Evolutionary conservation across 2,113 vertebrate species (phyloP), one percentile per base, ranked within the genome.

Genomic region (Abramis brama): DNA sequence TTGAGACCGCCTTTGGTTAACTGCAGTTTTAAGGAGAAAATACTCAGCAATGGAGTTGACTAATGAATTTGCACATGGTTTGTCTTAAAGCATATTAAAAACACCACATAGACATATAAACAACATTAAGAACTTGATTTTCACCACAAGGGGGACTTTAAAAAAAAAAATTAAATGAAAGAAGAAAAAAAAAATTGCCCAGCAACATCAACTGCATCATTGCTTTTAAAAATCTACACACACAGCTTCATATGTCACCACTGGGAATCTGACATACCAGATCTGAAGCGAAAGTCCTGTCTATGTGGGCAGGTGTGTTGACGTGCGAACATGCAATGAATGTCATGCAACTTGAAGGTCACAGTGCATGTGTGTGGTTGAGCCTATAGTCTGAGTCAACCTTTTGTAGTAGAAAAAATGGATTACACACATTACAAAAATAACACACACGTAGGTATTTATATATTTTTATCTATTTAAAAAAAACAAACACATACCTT

Each of bases 311-410:
- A 86, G 52, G 78, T 81, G 70, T 50, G 39, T 52, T 4, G 25
- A 60, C 21, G 10, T 57, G 27, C 11, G 7, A 60, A 70, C 8
- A 21, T 23, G 68, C 33, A 70, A 39, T 21, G 30, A 3, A 36
- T 70, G 76, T 60, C 33, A 52, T 50, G 62, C 33, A 71, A 11
- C 66, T 71, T 10, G 43, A 86, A 52, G 71, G 79, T 82, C 57
- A 75, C 39, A 17, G 62, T 47, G 75, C n/a, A 21, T 62, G 23
- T 45, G 25, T 70, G 64, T 27, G 36, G 2, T 21, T 30, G 27
- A 76, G 52, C 9, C 7, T 12, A 19, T 4, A 36, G 30, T 57
- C 52, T 59, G 76, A 50, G 74, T 76, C 45, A 30, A 50, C 7
- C 6, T 75, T n/a, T 45, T 52, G 25, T 27, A 76, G 6, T 9